Conservation (phyloP, 2,113 vertebrate genomes). For the Platanista minor region DNA sequence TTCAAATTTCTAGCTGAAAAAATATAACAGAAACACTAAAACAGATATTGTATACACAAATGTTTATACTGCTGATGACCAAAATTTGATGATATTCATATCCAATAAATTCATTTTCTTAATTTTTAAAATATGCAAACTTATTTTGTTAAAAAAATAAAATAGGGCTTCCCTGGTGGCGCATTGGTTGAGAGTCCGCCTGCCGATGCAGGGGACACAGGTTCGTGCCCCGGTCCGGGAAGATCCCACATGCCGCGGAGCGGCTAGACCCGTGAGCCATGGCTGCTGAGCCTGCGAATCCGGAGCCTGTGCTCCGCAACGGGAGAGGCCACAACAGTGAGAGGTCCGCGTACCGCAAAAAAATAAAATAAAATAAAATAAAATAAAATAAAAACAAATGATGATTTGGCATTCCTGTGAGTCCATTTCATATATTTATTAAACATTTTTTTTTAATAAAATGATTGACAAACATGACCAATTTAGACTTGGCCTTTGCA, state of each 20-base stretch:
- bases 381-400: neutral
- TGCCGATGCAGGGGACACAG: too few species aligned
- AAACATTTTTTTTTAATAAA: neutral
- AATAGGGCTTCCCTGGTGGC: too few species aligned
- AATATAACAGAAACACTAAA: neutral
- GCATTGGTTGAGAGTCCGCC: too few species aligned
- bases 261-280: too few species aligned
- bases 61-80: neutral
- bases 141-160: conserved; percentile 20
- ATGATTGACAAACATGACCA: neutral
- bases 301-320: too few species aligned
- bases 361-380: too few species aligned
- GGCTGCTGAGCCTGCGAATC: too few species aligned
- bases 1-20: conserved; percentile 21
- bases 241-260: too few species aligned
- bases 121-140: neutral
- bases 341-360: too few species aligned
- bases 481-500: neutral
- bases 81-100: conserved; percentile 4
- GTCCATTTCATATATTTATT: neutral
- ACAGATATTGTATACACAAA: neutral
- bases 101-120: neutral
- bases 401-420: neutral
- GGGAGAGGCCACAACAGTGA: too few species aligned
- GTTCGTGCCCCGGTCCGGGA: too few species aligned